Evolutionary conservation across 2,888 invertebrate species (phyloP), one percentile per base, ranked within the genome.

Genomic region (Marasmarcha lunaedactyla): DNA sequence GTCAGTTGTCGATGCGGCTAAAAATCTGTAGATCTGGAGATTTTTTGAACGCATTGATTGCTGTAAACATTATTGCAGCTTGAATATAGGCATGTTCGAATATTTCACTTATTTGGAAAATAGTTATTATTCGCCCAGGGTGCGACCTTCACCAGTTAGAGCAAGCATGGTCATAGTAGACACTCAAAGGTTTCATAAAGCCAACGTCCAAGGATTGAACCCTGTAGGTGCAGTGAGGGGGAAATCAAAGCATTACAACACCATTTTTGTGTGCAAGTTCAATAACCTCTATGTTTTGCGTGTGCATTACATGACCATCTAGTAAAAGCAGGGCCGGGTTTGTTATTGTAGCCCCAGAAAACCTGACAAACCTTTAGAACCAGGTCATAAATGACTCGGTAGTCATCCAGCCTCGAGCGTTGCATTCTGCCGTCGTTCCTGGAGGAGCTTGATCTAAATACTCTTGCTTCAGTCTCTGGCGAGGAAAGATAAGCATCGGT

Each of bases 401-500:
- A 37, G 44, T 49, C 20, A 52, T 49, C 48, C 60, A 63, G 7
- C 61, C 58, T 43, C 46, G 45, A 42, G 49, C 46, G 41, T 59
- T 20, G 20, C 20, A 20, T 20, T 20, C 20, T 5, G 20, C 20
- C 3, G 7, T 20, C 3, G 20, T 20, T 54, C 30, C 30, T 10
- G 30, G 30, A 11, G 30, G 30, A 11, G 30, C 4, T 41, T 48
- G 53, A 44, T 52, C 55, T 42, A 54, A 42, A 33, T 59, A 42
- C 36, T 57, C 50, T 15, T 38, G 45, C 25, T 54, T 55, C 48
- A 48, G 47, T 44, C 47, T 42, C 37, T 52, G 43, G 43, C 57
- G 42, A 7, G 58, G 54, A 43, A 60, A 63, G 38, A 60, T 54
- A 30, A 60, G 14, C 41, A 56, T 12, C 14, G 55, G 55, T 37